Evolutionary conservation across 2,888 invertebrate species (phyloP).

Genomic region (Conistra vaccinii): DNA sequence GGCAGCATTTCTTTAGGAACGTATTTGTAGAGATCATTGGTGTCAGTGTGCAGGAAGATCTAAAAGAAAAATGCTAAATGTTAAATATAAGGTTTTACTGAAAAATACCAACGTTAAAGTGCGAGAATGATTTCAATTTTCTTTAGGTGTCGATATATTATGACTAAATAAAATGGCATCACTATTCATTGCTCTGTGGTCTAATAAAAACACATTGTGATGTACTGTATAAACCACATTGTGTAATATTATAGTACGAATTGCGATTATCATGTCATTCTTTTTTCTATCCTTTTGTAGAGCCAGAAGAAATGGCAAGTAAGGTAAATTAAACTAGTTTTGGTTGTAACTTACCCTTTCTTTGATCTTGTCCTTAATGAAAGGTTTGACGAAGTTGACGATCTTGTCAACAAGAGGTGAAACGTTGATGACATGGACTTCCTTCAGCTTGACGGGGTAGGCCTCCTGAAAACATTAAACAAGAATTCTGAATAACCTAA

Average conservation of each 20-base stretch:
- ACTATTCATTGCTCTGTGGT: no score
- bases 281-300: no score
- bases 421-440: conserved; percentile 96
- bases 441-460: conserved; percentile 96
- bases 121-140: no score
- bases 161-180: no score
- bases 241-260: no score
- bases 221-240: no score
- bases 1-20: conserved; percentile 95
- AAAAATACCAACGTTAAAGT: no score
- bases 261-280: no score
- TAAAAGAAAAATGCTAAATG: no score
- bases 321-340: neutral
- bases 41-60: conserved; percentile 94
- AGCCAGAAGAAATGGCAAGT: neutral
- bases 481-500: neutral
- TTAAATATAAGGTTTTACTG: no score
- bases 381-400: conserved; percentile 96
- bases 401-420: conserved; percentile 96
- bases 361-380: conserved; percentile 96
- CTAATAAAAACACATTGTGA: no score
- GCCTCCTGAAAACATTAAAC: conserved; percentile 91
- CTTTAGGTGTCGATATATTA: no score
- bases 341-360: conserved; percentile 90
- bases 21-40: conserved; percentile 94